A percentile compares a stretch with the other conserved stretches of the same genome.
Evolutionary conservation across 2,888 invertebrate genomes (phyloP).

Genomic region (Melinaea marsaeus): DNA sequence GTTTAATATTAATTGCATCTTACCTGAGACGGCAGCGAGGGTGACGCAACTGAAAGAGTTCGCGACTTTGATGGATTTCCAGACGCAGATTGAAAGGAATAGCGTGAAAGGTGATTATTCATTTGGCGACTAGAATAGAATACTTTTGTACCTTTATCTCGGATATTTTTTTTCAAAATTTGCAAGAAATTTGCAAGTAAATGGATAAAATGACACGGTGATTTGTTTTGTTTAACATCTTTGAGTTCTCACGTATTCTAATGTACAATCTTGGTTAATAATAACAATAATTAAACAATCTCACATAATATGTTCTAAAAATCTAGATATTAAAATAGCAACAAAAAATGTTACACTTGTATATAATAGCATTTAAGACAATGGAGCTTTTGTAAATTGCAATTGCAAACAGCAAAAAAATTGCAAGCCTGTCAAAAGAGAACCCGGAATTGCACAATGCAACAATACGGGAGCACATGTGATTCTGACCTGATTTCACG

Average conservation of each 20-base stretch:
- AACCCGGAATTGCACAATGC: constrained; percentile 73
- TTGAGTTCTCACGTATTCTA: constrained; percentile 61
- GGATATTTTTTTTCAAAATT: constrained; percentile 69
- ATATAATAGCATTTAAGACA: neutral
- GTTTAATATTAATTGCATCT: constrained; percentile 76
- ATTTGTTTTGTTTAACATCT: constrained; percentile 67
- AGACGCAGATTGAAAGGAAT: constrained; percentile 75
- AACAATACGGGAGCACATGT: constrained; percentile 66
- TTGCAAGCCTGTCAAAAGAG: constrained; percentile 55
- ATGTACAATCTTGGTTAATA: neutral
- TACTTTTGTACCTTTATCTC: constrained; percentile 77
- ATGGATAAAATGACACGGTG: constrained; percentile 71
- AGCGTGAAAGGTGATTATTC: constrained; percentile 77
- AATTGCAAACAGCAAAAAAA: constrained; percentile 51
- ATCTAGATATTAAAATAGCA: neutral
- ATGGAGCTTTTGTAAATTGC: constrained; percentile 14
- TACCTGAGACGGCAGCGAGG: constrained; percentile 73
- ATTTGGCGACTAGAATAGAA: constrained; percentile 77
- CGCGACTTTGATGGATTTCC: constrained; percentile 74
- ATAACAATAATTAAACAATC: constrained; percentile 17
- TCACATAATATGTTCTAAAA: neutral
- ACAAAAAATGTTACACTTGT: neutral
- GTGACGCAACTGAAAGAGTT: constrained; percentile 76
- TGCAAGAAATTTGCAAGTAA: constrained; percentile 77
- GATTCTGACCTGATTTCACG: constrained; percentile 73